Evolutionary conservation across 1,140 invertebrate species (phyloP).

Genomic region (Saccostrea cuccullata): DNA sequence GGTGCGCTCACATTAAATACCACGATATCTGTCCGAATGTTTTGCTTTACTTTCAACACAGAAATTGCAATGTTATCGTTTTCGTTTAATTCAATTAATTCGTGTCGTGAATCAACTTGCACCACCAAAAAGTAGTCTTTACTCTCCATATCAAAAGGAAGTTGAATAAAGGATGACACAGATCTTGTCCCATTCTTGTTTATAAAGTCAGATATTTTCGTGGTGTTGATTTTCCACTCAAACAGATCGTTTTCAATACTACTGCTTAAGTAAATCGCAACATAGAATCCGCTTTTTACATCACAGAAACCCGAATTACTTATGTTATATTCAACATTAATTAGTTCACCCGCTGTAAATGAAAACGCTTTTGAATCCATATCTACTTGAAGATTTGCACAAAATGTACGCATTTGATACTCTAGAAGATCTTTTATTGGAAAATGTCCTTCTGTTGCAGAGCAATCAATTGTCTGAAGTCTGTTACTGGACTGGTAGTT

Average conservation of each 20-base stretch:
- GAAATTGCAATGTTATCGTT: slow-evolving; percentile 25
- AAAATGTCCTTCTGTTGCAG: background rate
- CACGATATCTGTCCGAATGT: background rate
- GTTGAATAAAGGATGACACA: background rate
- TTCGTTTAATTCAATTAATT: slow-evolving; percentile 12
- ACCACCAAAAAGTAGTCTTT: slow-evolving; percentile 44
- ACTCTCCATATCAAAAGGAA: slow-evolving; percentile 25
- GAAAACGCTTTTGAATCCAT: background rate
- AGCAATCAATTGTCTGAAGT: background rate
- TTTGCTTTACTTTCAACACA: slow-evolving; percentile 17
- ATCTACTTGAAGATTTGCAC: background rate
- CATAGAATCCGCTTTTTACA: background rate
- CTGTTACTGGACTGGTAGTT: background rate
- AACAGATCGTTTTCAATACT: background rate
- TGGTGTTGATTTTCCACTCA: background rate
- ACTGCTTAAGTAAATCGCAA: background rate
- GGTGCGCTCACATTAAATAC: background rate
- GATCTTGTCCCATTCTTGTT: background rate
- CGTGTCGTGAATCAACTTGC: slow-evolving; percentile 20
- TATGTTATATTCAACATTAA: background rate
- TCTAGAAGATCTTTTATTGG: slow-evolving; percentile 5
- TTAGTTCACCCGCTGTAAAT: background rate
- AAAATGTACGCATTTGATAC: slow-evolving; percentile 1
- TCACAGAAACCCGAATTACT: background rate
- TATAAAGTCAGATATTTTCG: background rate